Percentiles rank a stretch among this genome's conserved stretches.
These are phyloP conservation scores for Dufourea novaeangliae DNA, from an alignment of 1,140 invertebrate genomes.

Conservation along the genomic window DNA sequence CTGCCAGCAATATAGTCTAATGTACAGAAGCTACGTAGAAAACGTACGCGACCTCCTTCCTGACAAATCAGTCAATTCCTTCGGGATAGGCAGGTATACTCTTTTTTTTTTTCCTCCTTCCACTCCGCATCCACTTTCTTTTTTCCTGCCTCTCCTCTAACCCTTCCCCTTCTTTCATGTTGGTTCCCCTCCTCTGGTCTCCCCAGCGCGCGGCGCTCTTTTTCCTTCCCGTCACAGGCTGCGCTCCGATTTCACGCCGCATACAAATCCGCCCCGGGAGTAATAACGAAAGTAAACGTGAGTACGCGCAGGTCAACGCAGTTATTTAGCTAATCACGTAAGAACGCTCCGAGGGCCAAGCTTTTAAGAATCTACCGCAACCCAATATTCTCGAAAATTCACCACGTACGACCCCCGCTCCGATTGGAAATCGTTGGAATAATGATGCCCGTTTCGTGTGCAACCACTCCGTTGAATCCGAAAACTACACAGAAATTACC, in stretches of 20 bases:
- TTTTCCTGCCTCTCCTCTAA: background rate
- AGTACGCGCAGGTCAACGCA: constrained; percentile 25
- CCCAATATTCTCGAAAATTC: background rate
- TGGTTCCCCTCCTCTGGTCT: too few species aligned
- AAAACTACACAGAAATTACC: too few species aligned
- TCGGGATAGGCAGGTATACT: background rate
- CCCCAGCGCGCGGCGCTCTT: too few species aligned
- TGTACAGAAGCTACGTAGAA: too few species aligned
- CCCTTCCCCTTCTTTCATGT: too few species aligned
- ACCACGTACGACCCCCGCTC: too few species aligned
- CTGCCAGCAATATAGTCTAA: constrained; percentile 19
- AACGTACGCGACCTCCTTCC: constrained; percentile 5
- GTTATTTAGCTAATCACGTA: constrained; percentile 60
- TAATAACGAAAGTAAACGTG: constrained; percentile 53
- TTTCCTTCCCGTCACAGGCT: background rate
- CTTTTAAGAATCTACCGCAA: constrained; percentile 47
- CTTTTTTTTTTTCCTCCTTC: background rate
- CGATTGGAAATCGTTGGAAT: constrained; percentile 3
- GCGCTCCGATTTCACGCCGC: constrained; percentile 33
- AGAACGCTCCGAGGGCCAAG: background rate
- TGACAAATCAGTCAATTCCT: constrained; percentile 15
- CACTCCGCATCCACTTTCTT: background rate
- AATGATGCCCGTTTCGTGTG: too few species aligned
- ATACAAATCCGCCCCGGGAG: constrained; percentile 23
- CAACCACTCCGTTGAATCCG: background rate